phyloP scores from a whole-genome alignment of 2,113 vertebrate species.

The Tretioscincus oriximinensis region DNA sequence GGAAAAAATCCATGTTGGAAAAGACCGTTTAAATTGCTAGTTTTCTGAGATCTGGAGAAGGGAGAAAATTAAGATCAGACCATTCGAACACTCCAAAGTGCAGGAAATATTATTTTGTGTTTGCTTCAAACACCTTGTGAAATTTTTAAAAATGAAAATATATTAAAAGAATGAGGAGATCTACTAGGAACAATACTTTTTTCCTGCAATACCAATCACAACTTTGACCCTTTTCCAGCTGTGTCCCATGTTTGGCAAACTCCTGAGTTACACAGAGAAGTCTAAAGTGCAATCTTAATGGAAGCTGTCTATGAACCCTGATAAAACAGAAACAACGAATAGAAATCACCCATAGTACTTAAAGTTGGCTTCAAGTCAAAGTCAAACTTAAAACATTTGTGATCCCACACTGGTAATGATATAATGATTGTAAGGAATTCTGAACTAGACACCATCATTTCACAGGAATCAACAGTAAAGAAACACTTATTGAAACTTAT shows the following conservation, averaged over 20 bases:
- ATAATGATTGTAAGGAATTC: neutral
- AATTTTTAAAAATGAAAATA: neutral
- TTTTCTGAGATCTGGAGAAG: neutral
- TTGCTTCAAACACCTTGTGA: neutral
- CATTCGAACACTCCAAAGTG: neutral
- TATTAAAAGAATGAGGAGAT: neutral
- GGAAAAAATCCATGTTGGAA: too few relatives aligned
- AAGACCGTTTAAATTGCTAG: neutral
- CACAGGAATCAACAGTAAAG: neutral
- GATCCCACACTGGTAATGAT: neutral
- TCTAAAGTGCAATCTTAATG: neutral
- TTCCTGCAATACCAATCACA: neutral
- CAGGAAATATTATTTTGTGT: neutral
- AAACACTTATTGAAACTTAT: neutral
- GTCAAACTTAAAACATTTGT: neutral
- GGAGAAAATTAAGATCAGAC: neutral
- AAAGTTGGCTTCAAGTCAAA: neutral
- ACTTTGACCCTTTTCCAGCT: neutral
- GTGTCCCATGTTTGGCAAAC: neutral
- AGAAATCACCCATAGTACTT: neutral
- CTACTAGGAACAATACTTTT: neutral
- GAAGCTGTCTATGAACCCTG: neutral
- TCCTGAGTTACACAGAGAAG: neutral
- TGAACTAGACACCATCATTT: neutral
- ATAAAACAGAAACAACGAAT: neutral